Base-by-base conservation (phyloP, 2,888 invertebrate genomes). In the Ornithoptera priamus region DNA sequence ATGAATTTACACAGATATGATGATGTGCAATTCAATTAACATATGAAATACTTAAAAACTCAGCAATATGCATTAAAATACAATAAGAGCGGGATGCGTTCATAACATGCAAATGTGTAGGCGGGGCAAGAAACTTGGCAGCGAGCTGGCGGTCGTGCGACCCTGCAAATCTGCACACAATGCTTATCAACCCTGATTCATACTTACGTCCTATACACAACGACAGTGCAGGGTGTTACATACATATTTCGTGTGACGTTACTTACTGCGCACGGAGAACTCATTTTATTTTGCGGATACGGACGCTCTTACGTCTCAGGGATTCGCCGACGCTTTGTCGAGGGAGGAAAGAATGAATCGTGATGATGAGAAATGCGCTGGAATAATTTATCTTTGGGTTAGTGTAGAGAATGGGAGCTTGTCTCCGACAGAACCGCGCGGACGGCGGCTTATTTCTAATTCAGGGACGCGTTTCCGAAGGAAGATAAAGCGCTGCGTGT, bases 111-210 rank as follows among this genome's bases (percentile, higher is more conserved):
- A 90, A 90, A 90, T 89, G 81, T 87, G 85, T 83, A 81, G 85
- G 86, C 84, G 84, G 83, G 80, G 80, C 82, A 87, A 86, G 87
- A 87, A 89, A 89, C 87, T 91, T 90, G 90, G 89, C 90, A 90
- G 77, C 79, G 77, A 80, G 77, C 81, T 77, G 78, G 81, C 81
- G 83, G 82, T 80, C 79, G 80, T 77, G 76, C 82, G 85, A 86
- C 88, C 84, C 87, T 82, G 86, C 85, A 88, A 89, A 91, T 92
- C 89, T 89, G 87, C 77, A 82, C 82, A 81, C 83, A 77, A 77
- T 79, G 87, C 90, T 91, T 92, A 91, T 92, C 90, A 90, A 86
- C 80, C 79, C 84, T 89, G 88, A 91, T 90, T 90, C 90, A 91
- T 90, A 85, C 82, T 80, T 78, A 76, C 78, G 77, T 81, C 74